Evolutionary conservation across 2,888 invertebrate species (phyloP), one percentile per base, ranked within the genome.

Genomic region (Thereva nobilitata): DNA sequence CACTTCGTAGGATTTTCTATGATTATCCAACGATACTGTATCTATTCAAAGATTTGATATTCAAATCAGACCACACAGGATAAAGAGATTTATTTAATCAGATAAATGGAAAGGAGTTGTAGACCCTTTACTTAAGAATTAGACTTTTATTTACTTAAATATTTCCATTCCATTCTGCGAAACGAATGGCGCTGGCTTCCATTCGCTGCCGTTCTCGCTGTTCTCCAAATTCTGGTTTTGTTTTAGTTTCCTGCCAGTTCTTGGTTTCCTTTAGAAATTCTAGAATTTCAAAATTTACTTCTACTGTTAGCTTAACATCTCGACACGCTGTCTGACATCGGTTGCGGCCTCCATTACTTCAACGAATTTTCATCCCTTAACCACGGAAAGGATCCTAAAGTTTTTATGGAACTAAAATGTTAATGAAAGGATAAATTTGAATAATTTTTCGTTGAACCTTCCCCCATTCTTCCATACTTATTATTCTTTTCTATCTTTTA

Each of bases 61-160:
- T 63, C 64, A 67, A 67, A 67, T 67, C 63, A 64, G 49, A 49
- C 49, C 67, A 63, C 61, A 67, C 63, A 67, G 54, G 55, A 55
- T 55, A 63, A 63, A 50, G 55, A 67, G 67, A 67, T 67, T 67
- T 64, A 67, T 67, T 67, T 67, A 67, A 67, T 67, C 67, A 67
- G 64, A 49, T 47, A 67, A 67, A 63, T 67, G 67, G 67, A 63
- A 67, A 61, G 63, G 55, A 67, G 67, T 45, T 40, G 35, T 41
- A 23, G 9, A 34, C 53, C 56, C 55, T 54, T 49, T 53, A 34
- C 67, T 50, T 56, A 64, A n/a, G 64, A 67, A 63, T 67, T 67
- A 63, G 56, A 67, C 64, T 56, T 67, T 67, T 67, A 67, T 67
- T 67, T 67, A 67, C 67, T 61, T 47, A 67, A 67, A 67, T 61